Evolutionary conservation across 2,797 vertebrate species (phyloP).

Genomic region (Pseudotriccus pelzelni): DNA sequence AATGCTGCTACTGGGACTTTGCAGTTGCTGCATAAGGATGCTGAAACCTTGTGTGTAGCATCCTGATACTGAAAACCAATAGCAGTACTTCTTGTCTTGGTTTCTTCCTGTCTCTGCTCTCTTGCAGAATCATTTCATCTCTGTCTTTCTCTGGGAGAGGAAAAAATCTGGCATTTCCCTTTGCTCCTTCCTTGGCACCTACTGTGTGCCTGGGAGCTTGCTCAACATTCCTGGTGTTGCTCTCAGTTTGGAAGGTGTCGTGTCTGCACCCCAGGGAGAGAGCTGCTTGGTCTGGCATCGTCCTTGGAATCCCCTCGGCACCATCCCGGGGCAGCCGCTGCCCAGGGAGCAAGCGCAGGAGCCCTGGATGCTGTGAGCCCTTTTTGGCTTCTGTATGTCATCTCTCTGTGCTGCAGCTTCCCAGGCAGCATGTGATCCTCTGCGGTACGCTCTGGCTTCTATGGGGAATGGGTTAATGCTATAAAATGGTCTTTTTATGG

Average conservation of each 20-base stretch:
- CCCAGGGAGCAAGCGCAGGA: not conserved
- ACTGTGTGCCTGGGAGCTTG: not conserved
- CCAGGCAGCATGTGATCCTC: not conserved
- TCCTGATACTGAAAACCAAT: not conserved
- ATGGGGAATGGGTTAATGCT: not conserved
- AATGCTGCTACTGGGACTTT: not conserved
- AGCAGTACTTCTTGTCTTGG: not conserved
- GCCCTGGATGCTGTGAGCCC: not conserved
- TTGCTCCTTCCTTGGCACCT: not conserved
- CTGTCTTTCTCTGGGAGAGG: not conserved
- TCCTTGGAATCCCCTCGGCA: not conserved
- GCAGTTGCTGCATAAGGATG: not conserved
- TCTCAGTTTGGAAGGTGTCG: not conserved
- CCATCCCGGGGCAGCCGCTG: rapidly evolving
- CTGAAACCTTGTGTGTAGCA: not conserved
- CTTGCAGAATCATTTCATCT: not conserved
- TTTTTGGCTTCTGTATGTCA: not conserved
- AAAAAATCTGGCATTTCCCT: not conserved
- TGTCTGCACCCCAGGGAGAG: not conserved
- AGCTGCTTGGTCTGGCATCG: not conserved
- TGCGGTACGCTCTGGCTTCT: not conserved
- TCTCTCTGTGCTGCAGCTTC: not conserved
- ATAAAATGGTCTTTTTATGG: not conserved
- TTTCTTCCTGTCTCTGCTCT: not conserved
- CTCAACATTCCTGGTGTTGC: not conserved